Base-by-base conservation (phyloP, 2,888 invertebrate genomes). In the Drosophila recens region DNA sequence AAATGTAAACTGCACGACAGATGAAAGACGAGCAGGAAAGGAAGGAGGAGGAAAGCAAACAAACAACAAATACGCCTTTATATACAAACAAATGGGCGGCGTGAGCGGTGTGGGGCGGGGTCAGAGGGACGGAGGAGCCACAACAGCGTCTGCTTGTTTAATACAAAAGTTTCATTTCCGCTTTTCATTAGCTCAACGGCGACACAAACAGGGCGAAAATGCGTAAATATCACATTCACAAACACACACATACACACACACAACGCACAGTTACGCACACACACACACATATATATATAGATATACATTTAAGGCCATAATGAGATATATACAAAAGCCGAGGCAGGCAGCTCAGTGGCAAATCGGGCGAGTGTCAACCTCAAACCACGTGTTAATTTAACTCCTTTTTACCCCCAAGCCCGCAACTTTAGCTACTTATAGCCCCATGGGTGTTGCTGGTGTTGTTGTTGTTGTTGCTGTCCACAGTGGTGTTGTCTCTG, bases 141-240 rank as follows among this genome's bases (percentile, higher is more conserved):
- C 66, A 67, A 61, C 52, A 66, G 34, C 66, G 54, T 70, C 69
- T 63, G 69, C 74, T 73, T 81, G 88, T 87, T 87, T 85, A 83
- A 86, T 87, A 86, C 88, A 86, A 86, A 86, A 87, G 86, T 86
- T 87, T 86, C 88, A 87, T 87, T 87, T 87, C 88, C 87, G 87
- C 84, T 88, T 88, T 87, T 88, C 88, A 87, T 87, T 87, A 87
- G 87, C 87, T 83, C 81, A 72, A 75, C 74, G 82, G 86, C 68
- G 85, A 87, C 87, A 87, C 85, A 87, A 79, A 71, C 80, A 73
- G 71, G 80, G 61, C 69, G 65, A 82, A 86, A 86, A 82, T 87
- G 88, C 86, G 86, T 87, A 86, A 88, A 83, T 86, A 82, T 73
- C 68, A 52, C 74, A 83, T 40, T 65, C 48, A 56, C 48, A 36